A percentile compares a stretch with the other conserved stretches of the same genome.
phyloP scores from a whole-genome alignment of 1,140 invertebrate species.

The Brachionus angularis region DNA sequence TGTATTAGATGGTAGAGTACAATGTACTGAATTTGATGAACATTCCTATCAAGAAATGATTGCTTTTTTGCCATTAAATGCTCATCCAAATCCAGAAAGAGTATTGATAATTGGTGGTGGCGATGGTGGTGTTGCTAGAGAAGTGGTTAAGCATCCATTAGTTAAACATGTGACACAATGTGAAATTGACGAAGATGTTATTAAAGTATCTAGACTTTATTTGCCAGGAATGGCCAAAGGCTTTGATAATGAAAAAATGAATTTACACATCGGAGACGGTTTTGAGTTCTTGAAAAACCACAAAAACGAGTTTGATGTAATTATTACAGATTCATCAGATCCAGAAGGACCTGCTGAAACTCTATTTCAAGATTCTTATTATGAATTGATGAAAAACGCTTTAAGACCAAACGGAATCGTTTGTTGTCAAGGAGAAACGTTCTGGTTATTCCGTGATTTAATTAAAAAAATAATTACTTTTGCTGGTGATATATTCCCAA shows the following conservation, averaged over 20 bases:
- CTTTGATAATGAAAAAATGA: slow-evolving; percentile 76
- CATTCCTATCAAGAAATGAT: slow-evolving; percentile 99
- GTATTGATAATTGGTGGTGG: slow-evolving; percentile 97
- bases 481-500: slow-evolving; percentile 72
- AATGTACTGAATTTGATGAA: slow-evolving; percentile 92
- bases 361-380: slow-evolving; percentile 77
- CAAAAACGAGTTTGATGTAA: slow-evolving; percentile 82
- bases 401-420: slow-evolving; percentile 79
- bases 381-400: slow-evolving; percentile 75
- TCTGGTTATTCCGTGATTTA: slow-evolving; percentile 78
- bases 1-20: slow-evolving; percentile 90
- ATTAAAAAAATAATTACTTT: slow-evolving; percentile 71
- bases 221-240: slow-evolving; percentile 83
- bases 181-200: slow-evolving; percentile 86
- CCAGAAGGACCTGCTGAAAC: slow-evolving; percentile 72
- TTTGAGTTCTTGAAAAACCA: slow-evolving; percentile 88
- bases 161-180: slow-evolving; percentile 83
- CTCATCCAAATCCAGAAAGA: slow-evolving; percentile 81
- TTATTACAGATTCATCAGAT: slow-evolving; percentile 96
- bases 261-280: slow-evolving; percentile 81
- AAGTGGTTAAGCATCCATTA: slow-evolving; percentile 83
- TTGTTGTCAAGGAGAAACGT: slow-evolving; percentile 81
- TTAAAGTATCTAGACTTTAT: slow-evolving; percentile 83
- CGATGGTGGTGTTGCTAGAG: slow-evolving; percentile 89
- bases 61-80: slow-evolving; percentile 82